phyloP scores from a whole-genome alignment of 2,113 vertebrate genomes.

The Dipodomys stephensi region DNA sequence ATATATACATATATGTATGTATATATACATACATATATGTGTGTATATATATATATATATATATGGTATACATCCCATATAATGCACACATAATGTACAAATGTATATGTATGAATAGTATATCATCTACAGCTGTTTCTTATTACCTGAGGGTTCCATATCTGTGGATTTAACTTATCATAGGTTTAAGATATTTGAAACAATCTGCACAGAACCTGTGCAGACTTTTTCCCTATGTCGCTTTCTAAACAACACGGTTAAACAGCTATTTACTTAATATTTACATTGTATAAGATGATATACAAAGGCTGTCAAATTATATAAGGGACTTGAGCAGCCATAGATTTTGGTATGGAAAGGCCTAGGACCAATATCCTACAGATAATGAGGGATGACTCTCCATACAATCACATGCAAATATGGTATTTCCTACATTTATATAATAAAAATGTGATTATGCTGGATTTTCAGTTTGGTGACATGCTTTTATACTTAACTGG shows the following conservation, averaged over 20 bases:
- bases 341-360: background rate
- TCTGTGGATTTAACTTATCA: background rate
- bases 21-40: no score
- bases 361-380: background rate
- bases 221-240: background rate
- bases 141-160: background rate
- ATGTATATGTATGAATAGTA: background rate
- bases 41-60: no score
- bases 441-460: background rate
- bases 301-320: background rate
- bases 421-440: background rate
- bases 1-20: no score
- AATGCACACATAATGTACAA: no score
- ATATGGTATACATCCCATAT: no score
- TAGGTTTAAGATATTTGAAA: background rate
- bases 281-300: background rate
- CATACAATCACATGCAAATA: background rate
- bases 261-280: background rate
- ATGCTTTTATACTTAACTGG: slow-evolving; percentile 9
- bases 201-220: background rate
- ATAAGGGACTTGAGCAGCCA: background rate
- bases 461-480: background rate
- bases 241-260: background rate
- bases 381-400: background rate
- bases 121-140: background rate